Base-by-base conservation (phyloP, 2,797 vertebrate genomes). In the Xenopus petersii region DNA sequence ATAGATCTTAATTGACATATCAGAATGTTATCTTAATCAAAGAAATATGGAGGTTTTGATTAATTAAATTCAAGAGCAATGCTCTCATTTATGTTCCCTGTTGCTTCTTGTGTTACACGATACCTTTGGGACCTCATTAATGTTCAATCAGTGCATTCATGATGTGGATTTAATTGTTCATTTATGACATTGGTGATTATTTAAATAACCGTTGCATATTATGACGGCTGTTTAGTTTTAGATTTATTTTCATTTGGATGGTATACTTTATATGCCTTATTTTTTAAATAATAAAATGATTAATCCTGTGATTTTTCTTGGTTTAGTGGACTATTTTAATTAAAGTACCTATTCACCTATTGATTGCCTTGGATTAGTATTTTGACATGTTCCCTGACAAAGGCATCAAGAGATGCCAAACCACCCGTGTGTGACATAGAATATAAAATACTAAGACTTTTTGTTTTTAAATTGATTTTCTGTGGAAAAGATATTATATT, bases 101-200 rank as follows among this genome's bases (percentile, higher is more conserved):
- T 59, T 59, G 13, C 10, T 51, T 10, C 55, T 16, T 26, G 17
- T 26, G 21, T 61, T 30, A 61, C 17, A 61, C 30, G 24, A 61
- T 30, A 26, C 59, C 10, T 30, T 24, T 61, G 59, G 59, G 59
- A 61, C 59, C 24, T 61, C 59, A 61, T 61, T 61, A 61, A 24
- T 24, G 16, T 61, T 61, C 24, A 17, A 61, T 61, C 59, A 61
- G 59, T 17, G 4, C 5, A 63, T 7, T 33, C 42, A 13, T 63
- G 30, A 63, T 63, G 61, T 63, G 30, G 9, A 33, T 63, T 11
- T 16, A 63, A 63, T 16, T 63, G 26, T 42, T 16, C 12, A 16
- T 12, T 61, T 5, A 30, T 61, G 24, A 61, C 59, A 11, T 16
- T 15, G 61, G 13, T 33, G 15, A 42, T 24, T 60, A 60, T 26